Evolutionary conservation across 2,113 vertebrate genomes (phyloP).

Genomic region (Pseudorectes ferrugineus): DNA sequence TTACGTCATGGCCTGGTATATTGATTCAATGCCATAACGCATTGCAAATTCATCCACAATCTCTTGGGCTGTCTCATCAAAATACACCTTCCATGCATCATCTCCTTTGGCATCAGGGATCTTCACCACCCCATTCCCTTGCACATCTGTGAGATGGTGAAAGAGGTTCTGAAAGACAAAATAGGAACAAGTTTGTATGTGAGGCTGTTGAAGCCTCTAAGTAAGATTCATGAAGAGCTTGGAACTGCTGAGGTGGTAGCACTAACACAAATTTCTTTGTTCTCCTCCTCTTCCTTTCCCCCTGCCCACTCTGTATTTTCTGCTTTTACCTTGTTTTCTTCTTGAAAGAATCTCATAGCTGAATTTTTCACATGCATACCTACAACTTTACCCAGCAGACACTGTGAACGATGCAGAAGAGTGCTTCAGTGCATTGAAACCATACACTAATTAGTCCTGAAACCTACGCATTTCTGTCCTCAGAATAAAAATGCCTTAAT

Average conservation of each 20-base stretch:
- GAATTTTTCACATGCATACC: not conserved
- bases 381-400: not conserved
- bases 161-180: constrained; percentile 86
- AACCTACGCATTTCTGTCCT: not conserved
- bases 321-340: not conserved
- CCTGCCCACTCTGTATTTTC: not conserved
- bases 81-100: constrained; percentile 97
- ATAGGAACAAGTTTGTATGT: not conserved
- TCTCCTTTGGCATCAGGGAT: constrained; percentile 94
- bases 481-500: not conserved
- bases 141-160: constrained; percentile 91
- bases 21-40: constrained; percentile 97
- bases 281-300: not conserved
- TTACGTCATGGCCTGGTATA: constrained; percentile 99
- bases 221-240: not conserved
- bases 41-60: constrained; percentile 98
- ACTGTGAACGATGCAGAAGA: not conserved
- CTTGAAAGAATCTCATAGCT: not conserved
- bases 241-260: not conserved
- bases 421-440: not conserved
- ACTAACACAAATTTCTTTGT: not conserved
- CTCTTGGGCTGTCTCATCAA: constrained; percentile 93
- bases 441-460: not conserved
- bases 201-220: not conserved
- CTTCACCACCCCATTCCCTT: constrained; percentile 86